Evolutionary conservation across 2,113 vertebrate species (phyloP).

Genomic region (Rhadina sibilatrix): DNA sequence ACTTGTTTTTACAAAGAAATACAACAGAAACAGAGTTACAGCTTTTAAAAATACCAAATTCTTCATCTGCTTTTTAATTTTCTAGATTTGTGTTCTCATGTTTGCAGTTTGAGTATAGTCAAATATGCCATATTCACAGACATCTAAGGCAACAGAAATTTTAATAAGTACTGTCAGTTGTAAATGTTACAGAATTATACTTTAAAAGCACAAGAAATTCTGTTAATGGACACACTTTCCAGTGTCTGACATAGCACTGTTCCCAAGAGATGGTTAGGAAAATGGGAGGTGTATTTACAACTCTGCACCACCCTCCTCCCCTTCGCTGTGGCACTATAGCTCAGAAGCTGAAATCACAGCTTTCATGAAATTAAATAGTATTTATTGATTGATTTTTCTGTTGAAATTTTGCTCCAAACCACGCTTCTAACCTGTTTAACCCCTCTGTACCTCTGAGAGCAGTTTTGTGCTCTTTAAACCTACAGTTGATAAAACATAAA

Average conservation of each 20-base stretch:
- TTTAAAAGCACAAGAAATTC: conserved; percentile 12
- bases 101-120: not conserved
- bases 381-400: not conserved
- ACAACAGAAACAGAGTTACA: not conserved
- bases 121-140: not conserved
- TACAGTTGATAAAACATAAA: not conserved
- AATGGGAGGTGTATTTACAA: not conserved
- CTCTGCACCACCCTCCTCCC: not conserved
- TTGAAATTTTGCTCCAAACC: not conserved
- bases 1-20: not conserved
- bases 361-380: not conserved
- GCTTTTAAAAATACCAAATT: not conserved
- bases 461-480: not conserved
- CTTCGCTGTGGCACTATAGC: accelerated
- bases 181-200: conserved; percentile 20
- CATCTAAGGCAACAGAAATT: conserved; percentile 28
- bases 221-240: not conserved
- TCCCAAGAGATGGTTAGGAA: not conserved
- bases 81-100: not conserved
- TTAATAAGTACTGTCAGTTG: not conserved
- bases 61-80: not conserved
- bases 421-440: not conserved
- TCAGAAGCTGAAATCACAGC: not conserved
- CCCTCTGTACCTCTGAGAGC: not conserved
- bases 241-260: not conserved